Evolutionary conservation across 30 jellyfish, hydroid and myxozoan genomes (phyloP), one percentile per base, ranked within the genome.

Genomic region (Turritopsis dohrnii): DNA sequence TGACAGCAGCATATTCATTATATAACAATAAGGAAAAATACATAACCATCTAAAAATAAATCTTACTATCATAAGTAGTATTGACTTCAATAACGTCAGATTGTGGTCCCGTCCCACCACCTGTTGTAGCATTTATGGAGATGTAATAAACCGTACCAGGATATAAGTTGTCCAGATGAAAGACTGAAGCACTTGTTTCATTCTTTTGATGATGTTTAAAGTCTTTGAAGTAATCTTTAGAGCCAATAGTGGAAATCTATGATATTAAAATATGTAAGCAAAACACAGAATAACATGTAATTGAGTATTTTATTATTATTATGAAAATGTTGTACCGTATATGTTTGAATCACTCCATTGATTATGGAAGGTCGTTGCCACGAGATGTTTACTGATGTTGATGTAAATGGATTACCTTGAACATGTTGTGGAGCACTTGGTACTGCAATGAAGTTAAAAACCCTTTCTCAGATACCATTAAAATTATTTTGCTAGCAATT

Each of bases 111-210:
- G 19, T 20, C 54, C 96, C 96, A 1, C 84, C 88, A 8, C 91
- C 91, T 60, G 96, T 88, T 21, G 89, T 26, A n/a, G 96, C 96
- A 53, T 86, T 82, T 20, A 88, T 73, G 1, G 76, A 65, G n/a
- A 88, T 71, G 21, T 60, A 75, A 76, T 88, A 88, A 71, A 25
- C 71, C 18, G 96, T 82, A 21, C 91, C 96, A 69, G 96, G 96
- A 52, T 20, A 83, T 27, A 30, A 60, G 21, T 53, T 28, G 1
- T 71, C 21, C 19, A n/a, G 80, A 17, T 79, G 28, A 3, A 85
- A 29, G 1, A 29, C 1, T 18, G 82, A 21, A 4, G 26, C 71
- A 18, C 74, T 25, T 52, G 84, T 76, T 7, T 18, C 65, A 27
- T 24, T 52, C 18, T 21, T 1, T 69, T 25, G 41, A 26, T 29